These are phyloP conservation scores for Fistularia tabacaria DNA, from an alignment of 2,797 vertebrate species.

Conservation along the genomic window DNA sequence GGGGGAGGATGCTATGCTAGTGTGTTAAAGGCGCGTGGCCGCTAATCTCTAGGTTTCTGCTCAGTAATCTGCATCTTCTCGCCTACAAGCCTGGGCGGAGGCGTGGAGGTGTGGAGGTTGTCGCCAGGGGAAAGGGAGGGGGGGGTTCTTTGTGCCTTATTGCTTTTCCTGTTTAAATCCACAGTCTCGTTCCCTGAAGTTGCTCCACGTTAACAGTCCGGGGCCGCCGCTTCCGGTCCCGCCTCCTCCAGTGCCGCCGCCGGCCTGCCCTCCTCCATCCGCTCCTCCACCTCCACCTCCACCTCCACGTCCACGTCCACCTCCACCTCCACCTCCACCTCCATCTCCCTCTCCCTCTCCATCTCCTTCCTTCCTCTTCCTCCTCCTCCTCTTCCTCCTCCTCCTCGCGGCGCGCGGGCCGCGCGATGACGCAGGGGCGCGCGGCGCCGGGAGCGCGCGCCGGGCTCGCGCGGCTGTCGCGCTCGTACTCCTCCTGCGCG, in stretches of 20 bases:
- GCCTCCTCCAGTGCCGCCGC: too few species aligned
- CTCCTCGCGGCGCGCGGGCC: slow-evolving; percentile 68
- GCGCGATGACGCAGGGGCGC: not conserved
- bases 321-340: slow-evolving; percentile 7
- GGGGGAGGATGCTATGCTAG: too few species aligned
- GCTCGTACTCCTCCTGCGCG: slow-evolving; percentile 95
- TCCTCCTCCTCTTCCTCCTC: slow-evolving; percentile 61
- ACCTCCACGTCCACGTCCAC: too few species aligned
- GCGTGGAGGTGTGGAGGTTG: slow-evolving; percentile 11
- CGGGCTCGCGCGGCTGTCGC: slow-evolving; percentile 83
- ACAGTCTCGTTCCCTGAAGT: slow-evolving; percentile 70
- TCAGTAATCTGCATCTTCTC: slow-evolving; percentile 49
- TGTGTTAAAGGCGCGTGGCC: too few species aligned
- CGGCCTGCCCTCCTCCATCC: too few species aligned
- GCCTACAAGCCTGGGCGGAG: slow-evolving; percentile 51
- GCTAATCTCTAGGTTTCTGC: slow-evolving; percentile 24
- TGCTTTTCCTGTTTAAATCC: slow-evolving; percentile 71
- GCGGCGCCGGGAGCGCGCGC: slow-evolving; percentile 34
- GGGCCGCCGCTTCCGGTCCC: slow-evolving; percentile 78
- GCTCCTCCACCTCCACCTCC: too few species aligned
- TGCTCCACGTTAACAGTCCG: slow-evolving; percentile 70
- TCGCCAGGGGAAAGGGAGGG: too few species aligned
- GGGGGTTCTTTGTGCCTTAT: slow-evolving; percentile 71
- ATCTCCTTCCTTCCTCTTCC: too few species aligned
- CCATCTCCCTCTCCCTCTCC: not conserved